Evolutionary conservation across 1,140 invertebrate species (phyloP).

Genomic region (Cecropterus lyciades): DNA sequence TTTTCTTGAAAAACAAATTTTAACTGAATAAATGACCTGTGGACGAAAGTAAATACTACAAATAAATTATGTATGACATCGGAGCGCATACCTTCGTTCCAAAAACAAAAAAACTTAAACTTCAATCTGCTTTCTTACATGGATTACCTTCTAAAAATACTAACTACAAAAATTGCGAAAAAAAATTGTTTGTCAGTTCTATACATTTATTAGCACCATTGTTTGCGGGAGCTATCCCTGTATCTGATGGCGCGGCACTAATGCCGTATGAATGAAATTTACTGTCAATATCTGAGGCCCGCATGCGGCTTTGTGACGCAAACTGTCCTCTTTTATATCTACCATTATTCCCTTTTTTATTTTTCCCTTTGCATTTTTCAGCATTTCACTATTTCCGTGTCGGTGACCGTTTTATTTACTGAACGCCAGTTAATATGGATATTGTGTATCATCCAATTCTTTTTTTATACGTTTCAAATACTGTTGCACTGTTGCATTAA

Average conservation of each 20-base stretch:
- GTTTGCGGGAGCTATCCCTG: slow-evolving; percentile 75
- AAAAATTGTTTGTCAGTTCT: slow-evolving; percentile 30
- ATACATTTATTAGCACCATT: slow-evolving; percentile 42
- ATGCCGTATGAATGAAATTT: slow-evolving; percentile 84
- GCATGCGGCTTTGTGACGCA: slow-evolving; percentile 82
- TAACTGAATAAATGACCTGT: no score
- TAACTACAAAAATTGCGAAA: no score
- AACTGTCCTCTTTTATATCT: slow-evolving; percentile 78
- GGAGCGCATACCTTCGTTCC: no score
- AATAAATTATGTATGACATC: no score
- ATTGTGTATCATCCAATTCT: neutral
- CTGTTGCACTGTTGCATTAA: neutral
- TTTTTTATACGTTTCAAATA: neutral
- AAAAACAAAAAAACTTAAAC: no score
- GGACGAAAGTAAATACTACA: no score
- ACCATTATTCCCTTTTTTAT: slow-evolving; percentile 70
- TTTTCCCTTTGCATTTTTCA: slow-evolving; percentile 68
- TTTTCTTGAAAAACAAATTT: no score
- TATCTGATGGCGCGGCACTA: slow-evolving; percentile 81
- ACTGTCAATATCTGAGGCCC: slow-evolving; percentile 83
- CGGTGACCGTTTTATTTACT: slow-evolving; percentile 35
- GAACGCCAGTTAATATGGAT: slow-evolving; percentile 28
- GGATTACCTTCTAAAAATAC: no score
- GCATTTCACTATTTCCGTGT: slow-evolving; percentile 49
- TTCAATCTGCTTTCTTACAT: no score